phyloP scores from a whole-genome alignment of 2,113 vertebrate genomes.

The Euleptes europaea region DNA sequence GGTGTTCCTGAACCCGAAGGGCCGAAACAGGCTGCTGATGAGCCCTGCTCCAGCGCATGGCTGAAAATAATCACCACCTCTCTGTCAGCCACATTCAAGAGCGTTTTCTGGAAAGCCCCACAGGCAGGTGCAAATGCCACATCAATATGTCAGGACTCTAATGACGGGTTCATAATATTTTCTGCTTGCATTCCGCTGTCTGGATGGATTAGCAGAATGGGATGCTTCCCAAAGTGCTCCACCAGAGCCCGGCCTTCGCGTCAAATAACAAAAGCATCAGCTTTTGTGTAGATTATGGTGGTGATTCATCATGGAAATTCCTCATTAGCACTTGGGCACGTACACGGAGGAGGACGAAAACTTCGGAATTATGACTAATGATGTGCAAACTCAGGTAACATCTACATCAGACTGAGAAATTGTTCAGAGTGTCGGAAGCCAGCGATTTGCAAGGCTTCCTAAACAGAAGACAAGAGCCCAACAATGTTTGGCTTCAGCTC shows the following conservation, averaged over 20 bases:
- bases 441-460: accelerated
- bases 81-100: slow-evolving; percentile 37
- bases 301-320: slow-evolving; percentile 70
- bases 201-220: slow-evolving; percentile 55
- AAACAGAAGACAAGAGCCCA: too few relatives aligned
- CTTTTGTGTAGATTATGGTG: slow-evolving; percentile 23
- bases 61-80: background rate
- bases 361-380: slow-evolving; percentile 45
- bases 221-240: slow-evolving; percentile 45
- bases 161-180: slow-evolving; percentile 71
- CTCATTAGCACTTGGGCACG: slow-evolving; percentile 64
- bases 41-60: background rate
- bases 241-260: slow-evolving; percentile 25
- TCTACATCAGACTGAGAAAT: accelerated
- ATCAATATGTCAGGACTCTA: slow-evolving; percentile 66
- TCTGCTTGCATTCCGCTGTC: slow-evolving; percentile 68
- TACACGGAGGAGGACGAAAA: slow-evolving; percentile 27
- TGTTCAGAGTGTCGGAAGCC: background rate
- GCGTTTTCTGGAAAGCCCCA: slow-evolving; percentile 43
- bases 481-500: too few relatives aligned
- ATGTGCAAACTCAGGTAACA: background rate
- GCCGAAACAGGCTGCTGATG: accelerated
- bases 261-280: slow-evolving; percentile 47
- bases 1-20: accelerated
- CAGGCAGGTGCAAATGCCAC: slow-evolving; percentile 69